Evolutionary conservation across 2,888 invertebrate species (phyloP), one percentile per base, ranked within the genome.

Genomic region (Philonicus albiceps): DNA sequence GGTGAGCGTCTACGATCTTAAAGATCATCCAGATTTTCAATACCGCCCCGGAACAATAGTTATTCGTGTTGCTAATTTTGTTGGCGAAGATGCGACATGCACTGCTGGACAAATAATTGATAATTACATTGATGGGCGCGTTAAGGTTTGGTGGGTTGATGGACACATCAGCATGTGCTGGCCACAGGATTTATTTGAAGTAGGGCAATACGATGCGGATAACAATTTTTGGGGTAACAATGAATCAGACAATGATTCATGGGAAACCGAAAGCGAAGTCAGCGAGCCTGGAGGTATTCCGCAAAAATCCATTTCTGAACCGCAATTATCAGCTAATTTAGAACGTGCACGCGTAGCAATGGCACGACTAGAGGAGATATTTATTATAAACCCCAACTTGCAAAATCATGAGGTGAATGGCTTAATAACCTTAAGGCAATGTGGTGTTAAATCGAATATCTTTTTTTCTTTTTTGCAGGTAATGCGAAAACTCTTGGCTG

Each of bases 71-170:
- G 96, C 96, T 74, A 96, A 96, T 93, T 96, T 96, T 90, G 94
- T 95, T 53, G 95, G 95, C 3, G 95, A 95, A 85, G 95, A 95
- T 90, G 93, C 94, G 37, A 94, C 94, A 83, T 96, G 95, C 88
- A 96, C 96, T 27, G 97, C 96, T 75, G 98, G 98, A 84, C 98
- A 97, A 93, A 97, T 98, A 11, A 94, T 97, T 88, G 97, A 98
- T 91, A 96, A 98, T 91, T 97, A 95, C 92, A 96, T 97, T 4
- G 95, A 97, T 93, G 98, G 94, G 0, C 94, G 95, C 87, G 96
- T 98, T 4, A 95, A 96, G 90, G 97, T 98, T n/a, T 96, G 97
- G 95, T 98, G 98, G 98, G 96, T 97, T 1, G 96, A 97, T 90
- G 96, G 96, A 13, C 95, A 95, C 88, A 94, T 95, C 7, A 97